These are phyloP conservation scores for Malacoraja senta DNA, from an alignment of 2,797 vertebrate genomes.

Conservation along the genomic window DNA sequence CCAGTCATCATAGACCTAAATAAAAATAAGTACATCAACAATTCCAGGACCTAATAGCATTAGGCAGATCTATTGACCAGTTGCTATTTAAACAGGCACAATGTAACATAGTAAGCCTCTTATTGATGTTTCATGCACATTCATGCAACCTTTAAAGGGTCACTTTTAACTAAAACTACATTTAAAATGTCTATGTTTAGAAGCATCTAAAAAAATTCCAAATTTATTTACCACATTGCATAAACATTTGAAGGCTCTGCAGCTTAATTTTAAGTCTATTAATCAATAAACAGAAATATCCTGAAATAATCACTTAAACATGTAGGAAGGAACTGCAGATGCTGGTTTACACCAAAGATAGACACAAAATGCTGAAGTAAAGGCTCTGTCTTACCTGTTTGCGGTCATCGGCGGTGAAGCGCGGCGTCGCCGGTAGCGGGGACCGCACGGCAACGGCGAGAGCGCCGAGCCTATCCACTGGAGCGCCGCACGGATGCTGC, in stretches of 20 bases:
- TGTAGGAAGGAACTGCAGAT: too few species aligned
- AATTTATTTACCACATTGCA: not conserved
- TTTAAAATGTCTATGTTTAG: not conserved
- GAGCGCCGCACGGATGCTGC: too few species aligned
- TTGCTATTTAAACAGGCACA: not conserved
- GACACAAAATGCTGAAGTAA: too few species aligned
- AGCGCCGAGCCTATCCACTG: too few species aligned
- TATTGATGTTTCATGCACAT: not conserved
- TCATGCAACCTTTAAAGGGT: not conserved
- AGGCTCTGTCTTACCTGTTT: too few species aligned
- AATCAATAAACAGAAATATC: conserved; percentile 32
- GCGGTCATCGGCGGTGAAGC: too few species aligned
- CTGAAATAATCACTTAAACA: not conserved
- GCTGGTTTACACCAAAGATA: too few species aligned
- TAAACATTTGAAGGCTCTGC: not conserved
- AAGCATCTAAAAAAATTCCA: not conserved
- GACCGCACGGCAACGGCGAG: too few species aligned
- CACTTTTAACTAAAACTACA: not conserved
- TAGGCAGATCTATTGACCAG: not conserved
- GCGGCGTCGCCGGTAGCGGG: too few species aligned
- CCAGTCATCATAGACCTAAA: not conserved
- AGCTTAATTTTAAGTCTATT: not conserved
- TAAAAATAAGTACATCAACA: not conserved
- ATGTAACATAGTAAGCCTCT: not conserved
- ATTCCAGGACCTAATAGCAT: not conserved